Evolutionary conservation across 2,888 invertebrate species (phyloP).

Genomic region (Empis livida): DNA sequence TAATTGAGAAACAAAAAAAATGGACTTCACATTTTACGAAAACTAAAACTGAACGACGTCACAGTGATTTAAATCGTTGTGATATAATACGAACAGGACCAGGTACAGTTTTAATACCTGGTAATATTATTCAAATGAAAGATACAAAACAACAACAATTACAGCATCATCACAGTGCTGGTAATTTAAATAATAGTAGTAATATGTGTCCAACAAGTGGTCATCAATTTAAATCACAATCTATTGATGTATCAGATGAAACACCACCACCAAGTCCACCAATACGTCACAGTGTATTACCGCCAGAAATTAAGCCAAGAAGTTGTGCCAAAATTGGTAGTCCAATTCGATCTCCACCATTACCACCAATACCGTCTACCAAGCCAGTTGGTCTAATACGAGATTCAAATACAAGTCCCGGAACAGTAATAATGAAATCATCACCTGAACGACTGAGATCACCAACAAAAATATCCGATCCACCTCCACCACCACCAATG

Average conservation of each 20-base stretch:
- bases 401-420: conserved; percentile 7
- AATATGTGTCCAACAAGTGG: conserved; percentile 12
- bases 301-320: conserved; percentile 35
- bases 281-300: conserved; percentile 24
- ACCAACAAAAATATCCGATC: conserved; percentile 27
- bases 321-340: conserved; percentile 31
- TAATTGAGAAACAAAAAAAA: conserved; percentile 82
- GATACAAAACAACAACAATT: conserved; percentile 14
- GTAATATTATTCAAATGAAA: conserved; percentile 26
- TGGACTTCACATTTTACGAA: conserved; percentile 87
- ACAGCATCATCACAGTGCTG: conserved; percentile 12
- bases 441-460: conserved; percentile 29
- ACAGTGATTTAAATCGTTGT: conserved; percentile 49
- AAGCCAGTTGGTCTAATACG: conserved; percentile 20
- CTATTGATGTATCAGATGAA: conserved; percentile 15
- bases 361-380: conserved; percentile 32
- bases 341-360: conserved; percentile 32
- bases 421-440: conserved; percentile 30
- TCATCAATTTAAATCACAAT: conserved; percentile 8
- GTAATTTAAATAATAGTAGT: neutral
- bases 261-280: conserved; percentile 30
- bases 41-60: conserved; percentile 48
- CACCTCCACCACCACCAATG: conserved; percentile 20
- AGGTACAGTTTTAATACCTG: conserved; percentile 38
- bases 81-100: conserved; percentile 38